Evolutionary conservation across 2,888 invertebrate genomes (phyloP).

Genomic region (Harpagoxenus sublaevis): DNA sequence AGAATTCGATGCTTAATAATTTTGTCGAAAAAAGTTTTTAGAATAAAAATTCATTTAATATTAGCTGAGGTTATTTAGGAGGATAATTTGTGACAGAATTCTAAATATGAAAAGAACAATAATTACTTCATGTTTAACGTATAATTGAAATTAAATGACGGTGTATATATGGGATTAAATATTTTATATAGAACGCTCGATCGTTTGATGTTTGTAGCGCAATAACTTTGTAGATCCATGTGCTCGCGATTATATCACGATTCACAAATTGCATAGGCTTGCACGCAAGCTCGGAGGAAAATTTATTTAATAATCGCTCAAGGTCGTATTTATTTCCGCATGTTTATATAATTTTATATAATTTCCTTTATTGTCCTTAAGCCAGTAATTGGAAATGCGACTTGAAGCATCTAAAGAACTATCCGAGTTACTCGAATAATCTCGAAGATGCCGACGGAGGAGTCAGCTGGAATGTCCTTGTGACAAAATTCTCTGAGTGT

Average conservation of each 20-base stretch:
- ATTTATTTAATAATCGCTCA: slow-evolving; percentile 64
- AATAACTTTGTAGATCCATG: slow-evolving; percentile 34
- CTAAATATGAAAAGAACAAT: not conserved
- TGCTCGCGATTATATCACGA: slow-evolving; percentile 55
- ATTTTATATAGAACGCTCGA: slow-evolving; percentile 7
- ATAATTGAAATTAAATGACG: not conserved
- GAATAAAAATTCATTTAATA: not conserved
- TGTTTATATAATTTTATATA: slow-evolving; percentile 24
- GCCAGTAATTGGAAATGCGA: not conserved
- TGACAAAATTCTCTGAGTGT: not conserved
- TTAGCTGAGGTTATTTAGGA: not conserved
- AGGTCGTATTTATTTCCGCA: slow-evolving; percentile 38
- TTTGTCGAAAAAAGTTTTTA: not conserved
- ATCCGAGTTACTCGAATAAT: not conserved
- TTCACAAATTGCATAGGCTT: slow-evolving; percentile 36
- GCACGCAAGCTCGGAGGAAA: slow-evolving; percentile 62
- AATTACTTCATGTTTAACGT: not conserved
- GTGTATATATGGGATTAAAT: not conserved
- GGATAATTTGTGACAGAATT: not conserved
- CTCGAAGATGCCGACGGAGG: not conserved
- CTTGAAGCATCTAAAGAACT: not conserved
- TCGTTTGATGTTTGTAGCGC: not conserved
- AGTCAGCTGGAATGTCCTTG: not conserved
- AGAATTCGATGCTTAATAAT: not conserved
- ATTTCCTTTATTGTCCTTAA: slow-evolving; percentile 13